Evolutionary conservation across 1,140 invertebrate genomes (phyloP).

Genomic region (Lepidurus couesii): DNA sequence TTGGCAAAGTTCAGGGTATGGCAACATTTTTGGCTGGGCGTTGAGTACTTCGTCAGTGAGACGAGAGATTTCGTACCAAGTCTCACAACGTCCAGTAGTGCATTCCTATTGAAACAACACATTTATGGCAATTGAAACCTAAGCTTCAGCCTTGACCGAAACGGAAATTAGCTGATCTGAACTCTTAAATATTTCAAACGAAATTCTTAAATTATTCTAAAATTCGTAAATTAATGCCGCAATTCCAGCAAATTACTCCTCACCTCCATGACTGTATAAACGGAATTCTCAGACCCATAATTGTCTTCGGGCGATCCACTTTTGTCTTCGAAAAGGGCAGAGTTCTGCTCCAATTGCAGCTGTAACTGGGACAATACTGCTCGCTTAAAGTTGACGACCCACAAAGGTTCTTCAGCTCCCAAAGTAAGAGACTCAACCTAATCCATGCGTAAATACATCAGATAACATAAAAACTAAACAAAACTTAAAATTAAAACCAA

Average conservation of each 20-base stretch:
- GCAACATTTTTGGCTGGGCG: constrained; percentile 28
- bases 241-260: no score
- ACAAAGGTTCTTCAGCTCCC: constrained; percentile 33
- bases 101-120: constrained; percentile 25
- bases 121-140: no score
- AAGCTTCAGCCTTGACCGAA: no score
- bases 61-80: constrained; percentile 33
- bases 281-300: constrained; percentile 29
- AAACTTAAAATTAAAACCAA: neutral
- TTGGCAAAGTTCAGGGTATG: constrained; percentile 38
- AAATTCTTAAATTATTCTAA: no score
- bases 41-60: constrained; percentile 29
- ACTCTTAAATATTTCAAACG: no score
- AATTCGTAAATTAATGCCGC: no score
- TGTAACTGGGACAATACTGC: constrained; percentile 32
- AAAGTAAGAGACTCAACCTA: constrained; percentile 31
- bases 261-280: constrained; percentile 32
- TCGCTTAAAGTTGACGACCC: constrained; percentile 34
- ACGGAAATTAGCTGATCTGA: no score
- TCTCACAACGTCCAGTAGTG: constrained; percentile 34
- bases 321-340: constrained; percentile 28
- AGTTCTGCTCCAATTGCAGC: constrained; percentile 29
- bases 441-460: neutral
- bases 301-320: constrained; percentile 11
- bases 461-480: neutral